These are phyloP conservation scores for Ibycter americanus DNA, from an alignment of 2,797 vertebrate species.

Conservation along the genomic window DNA sequence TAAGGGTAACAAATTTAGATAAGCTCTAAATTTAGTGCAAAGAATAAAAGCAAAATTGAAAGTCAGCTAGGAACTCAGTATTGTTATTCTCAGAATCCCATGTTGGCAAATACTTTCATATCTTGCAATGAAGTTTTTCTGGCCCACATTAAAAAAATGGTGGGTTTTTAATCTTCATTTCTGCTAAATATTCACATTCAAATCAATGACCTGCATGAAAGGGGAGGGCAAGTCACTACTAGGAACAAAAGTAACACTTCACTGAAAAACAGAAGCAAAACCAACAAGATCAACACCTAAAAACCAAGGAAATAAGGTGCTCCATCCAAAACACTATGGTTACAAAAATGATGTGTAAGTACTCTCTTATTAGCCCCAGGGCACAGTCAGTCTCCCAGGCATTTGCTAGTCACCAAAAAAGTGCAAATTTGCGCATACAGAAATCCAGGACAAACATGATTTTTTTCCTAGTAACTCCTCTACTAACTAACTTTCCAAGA, in stretches of 20 bases:
- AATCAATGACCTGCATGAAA: not conserved
- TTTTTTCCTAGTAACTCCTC: not conserved
- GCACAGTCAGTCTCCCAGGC: not conserved
- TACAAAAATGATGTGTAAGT: not conserved
- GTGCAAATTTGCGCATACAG: not conserved
- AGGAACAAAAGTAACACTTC: not conserved
- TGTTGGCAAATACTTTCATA: not conserved
- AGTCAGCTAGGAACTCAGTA: not conserved
- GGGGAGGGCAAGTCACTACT: not conserved
- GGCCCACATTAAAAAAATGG: not conserved
- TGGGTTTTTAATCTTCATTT: not conserved
- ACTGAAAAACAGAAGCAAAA: not conserved
- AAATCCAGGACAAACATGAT: not conserved
- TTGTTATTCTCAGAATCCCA: not conserved
- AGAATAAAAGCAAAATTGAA: not conserved
- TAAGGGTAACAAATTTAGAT: not conserved
- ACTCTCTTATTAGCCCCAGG: not conserved
- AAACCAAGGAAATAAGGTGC: not conserved
- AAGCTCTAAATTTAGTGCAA: not conserved
- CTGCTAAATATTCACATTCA: not conserved
- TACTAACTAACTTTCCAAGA: not conserved
- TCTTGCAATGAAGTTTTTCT: not conserved
- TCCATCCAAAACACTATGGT: not conserved
- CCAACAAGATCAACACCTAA: not conserved
- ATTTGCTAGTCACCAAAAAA: not conserved